These are phyloP conservation scores for Siphlonurus alternatus DNA, from an alignment of 2,888 invertebrate species.

Conservation along the genomic window DNA sequence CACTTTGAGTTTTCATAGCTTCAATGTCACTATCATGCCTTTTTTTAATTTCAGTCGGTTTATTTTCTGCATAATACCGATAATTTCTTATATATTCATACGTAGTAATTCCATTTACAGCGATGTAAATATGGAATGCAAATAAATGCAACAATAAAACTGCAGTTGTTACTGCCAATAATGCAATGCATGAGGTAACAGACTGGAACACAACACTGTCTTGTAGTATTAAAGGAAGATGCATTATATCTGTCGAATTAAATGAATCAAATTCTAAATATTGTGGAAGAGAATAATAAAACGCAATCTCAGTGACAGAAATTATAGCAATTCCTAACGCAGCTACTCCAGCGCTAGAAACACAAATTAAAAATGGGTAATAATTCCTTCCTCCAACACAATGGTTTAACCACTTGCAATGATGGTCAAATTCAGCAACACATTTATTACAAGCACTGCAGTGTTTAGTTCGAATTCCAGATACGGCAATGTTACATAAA, in stretches of 20 bases:
- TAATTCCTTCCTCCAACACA: constrained; percentile 90
- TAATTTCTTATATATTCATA: constrained; percentile 62
- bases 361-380: constrained; percentile 61
- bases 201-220: constrained; percentile 31
- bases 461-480: constrained; percentile 70
- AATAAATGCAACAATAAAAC: constrained; percentile 66
- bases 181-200: constrained; percentile 42
- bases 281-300: constrained; percentile 26
- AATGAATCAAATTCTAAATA: neutral
- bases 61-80: constrained; percentile 6
- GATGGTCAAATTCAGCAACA: constrained; percentile 87
- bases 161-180: constrained; percentile 56
- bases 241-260: neutral
- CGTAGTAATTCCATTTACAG: constrained; percentile 66
- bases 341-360: constrained; percentile 58
- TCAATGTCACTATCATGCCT: neutral
- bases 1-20: neutral
- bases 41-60: neutral
- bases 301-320: constrained; percentile 48
- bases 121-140: constrained; percentile 78
- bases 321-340: constrained; percentile 50
- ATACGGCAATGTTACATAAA: constrained; percentile 69
- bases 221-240: neutral
- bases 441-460: constrained; percentile 97
- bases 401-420: constrained; percentile 98